Conservation (phyloP, 2,888 invertebrate species). For the Panzeria rudis region DNA sequence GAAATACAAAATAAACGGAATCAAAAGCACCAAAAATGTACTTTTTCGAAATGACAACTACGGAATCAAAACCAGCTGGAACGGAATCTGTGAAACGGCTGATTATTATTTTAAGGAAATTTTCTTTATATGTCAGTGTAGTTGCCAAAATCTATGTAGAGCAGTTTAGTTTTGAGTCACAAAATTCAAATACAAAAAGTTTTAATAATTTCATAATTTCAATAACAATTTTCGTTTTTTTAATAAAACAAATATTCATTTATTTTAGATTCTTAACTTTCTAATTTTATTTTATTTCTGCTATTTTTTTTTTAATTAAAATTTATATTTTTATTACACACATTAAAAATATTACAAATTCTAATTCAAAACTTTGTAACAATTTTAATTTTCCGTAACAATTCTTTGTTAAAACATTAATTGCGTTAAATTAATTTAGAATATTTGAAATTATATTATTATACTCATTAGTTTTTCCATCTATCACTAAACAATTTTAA, state of each 20-base stretch:
- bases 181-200: too few species aligned
- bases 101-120: too few species aligned
- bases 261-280: not conserved
- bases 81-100: too few species aligned
- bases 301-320: not conserved
- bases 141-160: not conserved
- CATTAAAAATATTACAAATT: not conserved
- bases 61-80: too few species aligned
- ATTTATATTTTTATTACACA: not conserved
- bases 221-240: too few species aligned
- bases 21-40: too few species aligned
- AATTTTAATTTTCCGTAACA: slow-evolving; percentile 12
- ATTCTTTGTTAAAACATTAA: slow-evolving; percentile 16
- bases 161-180: not conserved
- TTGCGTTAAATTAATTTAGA: slow-evolving; percentile 47
- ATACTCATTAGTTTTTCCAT: slow-evolving; percentile 11
- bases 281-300: not conserved
- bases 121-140: too few species aligned
- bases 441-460: slow-evolving; percentile 30
- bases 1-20: too few species aligned
- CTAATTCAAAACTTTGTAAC: not conserved
- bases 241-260: too few species aligned
- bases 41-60: too few species aligned
- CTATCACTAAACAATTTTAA: slow-evolving; percentile 46
- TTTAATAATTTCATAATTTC: too few species aligned